Evolutionary conservation across 2,888 invertebrate species (phyloP), one percentile per base, ranked within the genome.

Genomic region (Stratiomys singularior): DNA sequence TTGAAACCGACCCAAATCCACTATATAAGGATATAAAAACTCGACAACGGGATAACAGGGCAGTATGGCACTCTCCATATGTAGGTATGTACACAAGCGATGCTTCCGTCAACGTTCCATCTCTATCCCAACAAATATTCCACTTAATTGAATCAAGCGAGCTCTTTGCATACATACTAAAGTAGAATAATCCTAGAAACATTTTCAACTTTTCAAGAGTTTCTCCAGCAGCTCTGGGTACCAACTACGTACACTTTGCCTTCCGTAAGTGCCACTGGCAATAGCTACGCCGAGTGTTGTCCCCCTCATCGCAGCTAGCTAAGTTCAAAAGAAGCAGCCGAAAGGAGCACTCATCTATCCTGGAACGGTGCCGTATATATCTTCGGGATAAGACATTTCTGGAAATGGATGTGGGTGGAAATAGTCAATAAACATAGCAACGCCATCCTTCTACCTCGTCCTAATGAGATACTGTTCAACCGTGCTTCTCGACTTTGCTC

Each of bases 101-200:
- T 47, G 46, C 25, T 69, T 46, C 69, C 69, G 47, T 69, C 11
- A 69, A 44, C 46, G 47, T 46, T 25, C 30, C 47, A 25, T 25
- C 13, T 47, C 44, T 46, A 18, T n/a, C 47, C 47, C 69, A 11
- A 47, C 25, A 69, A 69, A 69, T 69, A 69, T 69, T 69, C 47
- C 69, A 69, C 69, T 69, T 69, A 69, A 69, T 69, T 69, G 69
- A 69, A 69, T 69, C 69, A 69, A 69, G 69, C 47, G 69, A 47
- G 69, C 69, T 23, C 69, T 69, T 46, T 46, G 47, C 69, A 69
- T 69, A 69, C 47, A 69, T 69, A 13, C 47, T 47, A 13, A 69
- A 69, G 30, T 30, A 23, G 69, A 69, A 47, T 69, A 46, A 69
- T 69, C 69, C 69, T 69, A 15, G 69, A 47, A 69, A 69, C 27